Percentiles rank a stretch among this genome's conserved stretches.
Evolutionary conservation across 2,113 vertebrate genomes (phyloP).

Genomic region (Phalacrocorax pelagicus): DNA sequence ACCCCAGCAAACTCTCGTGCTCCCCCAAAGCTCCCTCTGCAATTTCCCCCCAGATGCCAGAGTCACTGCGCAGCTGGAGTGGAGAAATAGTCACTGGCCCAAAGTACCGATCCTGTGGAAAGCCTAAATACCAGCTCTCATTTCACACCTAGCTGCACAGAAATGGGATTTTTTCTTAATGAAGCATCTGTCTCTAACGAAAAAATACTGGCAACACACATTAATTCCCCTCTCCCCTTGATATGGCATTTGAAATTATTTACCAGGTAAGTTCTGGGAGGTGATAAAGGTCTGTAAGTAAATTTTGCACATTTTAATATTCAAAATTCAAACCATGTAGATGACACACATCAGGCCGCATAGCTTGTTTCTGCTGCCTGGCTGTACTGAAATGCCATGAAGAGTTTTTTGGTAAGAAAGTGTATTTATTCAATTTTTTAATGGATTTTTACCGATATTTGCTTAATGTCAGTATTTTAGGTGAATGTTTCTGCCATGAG

Average conservation of each 20-base stretch:
- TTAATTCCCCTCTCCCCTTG: not conserved
- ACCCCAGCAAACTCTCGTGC: not conserved
- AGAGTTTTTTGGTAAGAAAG: not conserved
- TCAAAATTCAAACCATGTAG: not conserved
- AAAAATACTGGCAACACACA: not conserved
- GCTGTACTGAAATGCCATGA: not conserved
- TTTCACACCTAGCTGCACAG: not conserved
- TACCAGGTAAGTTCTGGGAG: not conserved
- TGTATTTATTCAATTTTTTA: not conserved
- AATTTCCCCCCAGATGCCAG: rapidly evolving
- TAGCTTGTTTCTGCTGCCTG: not conserved
- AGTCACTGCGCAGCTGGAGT: rapidly evolving
- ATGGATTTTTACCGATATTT: not conserved
- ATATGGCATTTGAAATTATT: not conserved
- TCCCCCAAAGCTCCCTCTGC: not conserved
- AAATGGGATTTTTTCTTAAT: not conserved
- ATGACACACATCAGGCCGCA: not conserved
- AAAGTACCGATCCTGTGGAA: not conserved
- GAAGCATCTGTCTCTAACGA: not conserved
- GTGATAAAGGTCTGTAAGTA: not conserved
- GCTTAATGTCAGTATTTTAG: not conserved
- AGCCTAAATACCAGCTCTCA: not conserved
- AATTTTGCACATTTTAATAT: constrained; percentile 17
- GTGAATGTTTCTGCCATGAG: not conserved
- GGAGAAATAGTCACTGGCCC: not conserved